Base-by-base conservation (phyloP, 2,888 invertebrate genomes). In the Azorinus chamasolen region DNA sequence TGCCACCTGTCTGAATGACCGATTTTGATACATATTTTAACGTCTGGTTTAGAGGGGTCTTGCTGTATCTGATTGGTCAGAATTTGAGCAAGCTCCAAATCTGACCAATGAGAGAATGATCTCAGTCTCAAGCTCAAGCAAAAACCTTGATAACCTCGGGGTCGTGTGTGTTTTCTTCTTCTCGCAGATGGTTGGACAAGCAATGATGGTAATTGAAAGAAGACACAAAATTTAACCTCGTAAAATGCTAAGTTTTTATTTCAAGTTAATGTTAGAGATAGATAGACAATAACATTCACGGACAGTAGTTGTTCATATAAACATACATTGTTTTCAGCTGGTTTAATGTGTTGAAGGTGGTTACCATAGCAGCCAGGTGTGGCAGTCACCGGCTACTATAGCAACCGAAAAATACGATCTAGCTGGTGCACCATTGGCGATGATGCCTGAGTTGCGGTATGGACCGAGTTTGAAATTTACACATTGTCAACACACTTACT, bases 201-300 rank as follows among this genome's bases (percentile, higher is more conserved):
- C 4, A 32, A 10, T 32, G 32, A 32, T 32, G 32, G 32, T 32
- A 32, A 6, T 6, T 32, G 32, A 32, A 32, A 32, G 32, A 32
- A 32, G 10, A 32, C 32, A 32, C 32, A 32, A 32, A 32, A 32
- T 32, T 32, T 32, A 32, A 32, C 4, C 5, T 32, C 32, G 14
- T 83, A 77, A 81, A 83, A 83, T 80, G 81, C 83, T 83, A 83
- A 81, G 80, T 75, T 81, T 82, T 80, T 83, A 83, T 81, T 81
- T 83, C 83, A 79, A 81, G 78, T 83, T 80, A 78, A 83, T 80
- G 73, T 76, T 66, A 78, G 72, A 78, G 78, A 80, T 71, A 74
- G 75, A 71, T 75, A 79, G 55, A 81, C 80, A 71, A 79, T 66
- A 55, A 79, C 83, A 76, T 66, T 68, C 73, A 79, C 74, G 68